Base-by-base conservation (phyloP, 1,140 invertebrate species). In the Calephelis virginiensis region DNA sequence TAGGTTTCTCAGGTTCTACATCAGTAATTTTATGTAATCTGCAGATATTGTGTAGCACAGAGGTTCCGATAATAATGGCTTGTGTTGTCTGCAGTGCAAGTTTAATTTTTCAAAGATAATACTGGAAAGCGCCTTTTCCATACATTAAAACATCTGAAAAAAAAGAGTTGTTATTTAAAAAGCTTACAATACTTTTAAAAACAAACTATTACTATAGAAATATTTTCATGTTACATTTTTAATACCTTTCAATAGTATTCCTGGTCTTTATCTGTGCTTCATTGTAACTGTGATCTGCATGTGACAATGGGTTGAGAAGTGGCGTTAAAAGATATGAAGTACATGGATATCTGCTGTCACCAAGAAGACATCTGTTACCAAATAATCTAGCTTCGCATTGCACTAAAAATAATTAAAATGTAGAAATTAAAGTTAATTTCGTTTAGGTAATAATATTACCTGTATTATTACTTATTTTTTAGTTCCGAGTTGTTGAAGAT, bases 251-350 rank as follows among this genome's bases (percentile, higher is more conserved):
- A 17, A 53, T 53, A 17, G 17, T 17, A 28, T 53, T 53, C 9
- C 50, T 28, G 17, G 50, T 53, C 17, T 53, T 53, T 53, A 53
- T 53, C 6, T 53, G 50, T 53, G 50, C 13, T 53, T 53, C 50
- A 53, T 53, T 53, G 13, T 53, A 28, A 28, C 50, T 9, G 1
- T 53, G 50, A 8, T 53, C 50, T 11, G 9, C 50, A 28, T 3
- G 9, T 17, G 14, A 10, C 17, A 9, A 7, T 53, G 50, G 50
- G 4, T 53, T 53, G 13, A 53, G 50, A 17, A 53, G 50, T 53
- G 50, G 50, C 17, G 50, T 53, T 28, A 53, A 28, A 10, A 53
- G 8, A 53, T 53, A 53, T 53, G 17, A 53, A 53, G 50, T 53
- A 53, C 14, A 53, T 28, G 50, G 50, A 53, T 53, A 53, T 11